A percentile compares a stretch with the other conserved stretches of the same genome.
These are phyloP conservation scores for Lithodes maja DNA, from an alignment of 2,888 invertebrate species.

Conservation along the genomic window DNA sequence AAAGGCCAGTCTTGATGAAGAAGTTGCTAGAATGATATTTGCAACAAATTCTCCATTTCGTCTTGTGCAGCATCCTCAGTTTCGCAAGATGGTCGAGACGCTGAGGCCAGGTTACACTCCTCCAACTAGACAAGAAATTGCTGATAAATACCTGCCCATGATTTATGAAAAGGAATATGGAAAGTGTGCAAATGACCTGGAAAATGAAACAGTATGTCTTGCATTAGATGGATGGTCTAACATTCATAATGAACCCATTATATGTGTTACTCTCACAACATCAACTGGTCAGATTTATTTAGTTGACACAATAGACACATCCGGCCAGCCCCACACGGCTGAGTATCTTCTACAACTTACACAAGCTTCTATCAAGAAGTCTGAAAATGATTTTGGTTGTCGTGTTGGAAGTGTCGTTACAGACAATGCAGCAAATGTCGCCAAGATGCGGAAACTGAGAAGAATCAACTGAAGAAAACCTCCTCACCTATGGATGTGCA, in stretches of 20 bases:
- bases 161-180: constrained; percentile 37
- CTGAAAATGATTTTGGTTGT: constrained; percentile 31
- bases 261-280: constrained; percentile 44
- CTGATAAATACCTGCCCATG: constrained; percentile 37
- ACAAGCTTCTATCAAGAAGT: constrained; percentile 33
- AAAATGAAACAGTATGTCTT: constrained; percentile 24
- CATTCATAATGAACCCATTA: constrained; percentile 31
- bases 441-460: constrained; percentile 13
- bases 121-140: constrained; percentile 30
- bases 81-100: constrained; percentile 31
- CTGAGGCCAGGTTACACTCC: constrained; percentile 24
- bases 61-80: constrained; percentile 42
- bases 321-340: neutral
- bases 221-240: constrained; percentile 39
- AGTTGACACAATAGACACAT: constrained; percentile 38
- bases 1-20: constrained; percentile 35
- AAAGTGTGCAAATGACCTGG: constrained; percentile 30
- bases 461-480: neutral
- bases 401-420: constrained; percentile 43
- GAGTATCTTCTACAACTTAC: neutral
- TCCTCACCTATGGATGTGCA: constrained; percentile 13
- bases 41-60: constrained; percentile 36
- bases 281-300: constrained; percentile 45
- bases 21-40: constrained; percentile 25
- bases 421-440: constrained; percentile 29